Base-by-base conservation (phyloP, 2,113 vertebrate species). In the Petromus typicus region DNA sequence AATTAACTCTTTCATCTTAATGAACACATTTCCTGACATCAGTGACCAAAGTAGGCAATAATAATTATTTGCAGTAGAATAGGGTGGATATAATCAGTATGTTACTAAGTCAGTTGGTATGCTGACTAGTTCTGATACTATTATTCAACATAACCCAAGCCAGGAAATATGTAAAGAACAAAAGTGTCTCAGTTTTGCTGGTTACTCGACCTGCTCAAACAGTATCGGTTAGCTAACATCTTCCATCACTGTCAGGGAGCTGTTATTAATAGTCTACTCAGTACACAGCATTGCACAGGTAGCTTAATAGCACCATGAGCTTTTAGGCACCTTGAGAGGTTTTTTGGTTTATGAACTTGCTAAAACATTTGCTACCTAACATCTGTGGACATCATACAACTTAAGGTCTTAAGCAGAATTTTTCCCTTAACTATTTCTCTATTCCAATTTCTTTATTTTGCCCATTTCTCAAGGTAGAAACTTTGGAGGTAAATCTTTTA, bases 401-500 rank as follows among this genome's bases (percentile, higher is more conserved):
- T n/a, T 67, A 86, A 90, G 86, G 22, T 82, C 51, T 43, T 78
- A 81, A 79, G n/a, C 27, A 61, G 20, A 88, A 88, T 90, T 75
- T 79, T 80, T 78, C 85, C 22, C 27, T 54, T 59, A 90, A 90
- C 51, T 89, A 56, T 61, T 76, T 97, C 61, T 37, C 89, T 51
- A 59, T 14, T 87, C 23, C 3, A 51, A 67, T 80, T 94, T 94
- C 78, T 95, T 78, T 51, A 64, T 78, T 93, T 59, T 90, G 30
- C 67, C 81, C 34, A 40, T 45, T 93, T 90, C 34, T 95, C 71
- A 93, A 85, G 81, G n/a, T 89, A 90, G 85, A 93, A 78, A 87
- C 87, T 22, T 30, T 94, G 40, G 80, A 10, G 23, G 81, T 51
- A 51, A 45, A 94, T 48, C 84, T 93, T 86, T 83, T 43, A 45